Percentiles rank a stretch among this genome's conserved stretches.
Conservation (phyloP, 2,888 invertebrate species). For the Machimus atricapillus region DNA sequence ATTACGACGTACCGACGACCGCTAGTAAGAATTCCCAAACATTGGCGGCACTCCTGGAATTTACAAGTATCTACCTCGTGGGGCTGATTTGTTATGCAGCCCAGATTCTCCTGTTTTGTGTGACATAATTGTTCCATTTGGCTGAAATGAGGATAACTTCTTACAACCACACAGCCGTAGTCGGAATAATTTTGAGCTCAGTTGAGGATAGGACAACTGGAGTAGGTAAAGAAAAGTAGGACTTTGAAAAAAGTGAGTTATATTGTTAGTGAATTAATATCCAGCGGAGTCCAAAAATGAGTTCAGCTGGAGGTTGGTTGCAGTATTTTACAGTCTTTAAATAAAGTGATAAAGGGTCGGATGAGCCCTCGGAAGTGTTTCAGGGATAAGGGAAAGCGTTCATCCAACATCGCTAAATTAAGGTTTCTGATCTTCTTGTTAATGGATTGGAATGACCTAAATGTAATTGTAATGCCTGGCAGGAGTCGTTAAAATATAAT, state of each 20-base stretch:
- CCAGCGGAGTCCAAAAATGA: background rate
- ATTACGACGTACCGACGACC: conserved; percentile 9
- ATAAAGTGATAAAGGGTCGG: background rate
- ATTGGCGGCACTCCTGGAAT: conserved; percentile 28
- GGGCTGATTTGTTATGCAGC: conserved; percentile 33
- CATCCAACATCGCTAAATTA: background rate
- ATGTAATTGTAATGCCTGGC: conserved; percentile 13
- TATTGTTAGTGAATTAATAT: background rate
- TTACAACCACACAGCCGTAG: background rate
- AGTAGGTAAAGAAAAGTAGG: background rate
- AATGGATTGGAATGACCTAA: background rate
- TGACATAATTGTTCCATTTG: conserved; percentile 33
- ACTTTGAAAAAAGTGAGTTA: background rate
- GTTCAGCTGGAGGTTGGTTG: background rate
- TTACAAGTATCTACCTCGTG: conserved; percentile 15
- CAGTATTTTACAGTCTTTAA: background rate
- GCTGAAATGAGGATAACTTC: background rate
- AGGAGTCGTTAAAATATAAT: conserved; percentile 20
- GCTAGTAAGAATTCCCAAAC: conserved; percentile 28
- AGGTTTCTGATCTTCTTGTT: background rate
- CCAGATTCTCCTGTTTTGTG: conserved; percentile 17
- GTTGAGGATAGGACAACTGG: background rate
- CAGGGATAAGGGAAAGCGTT: background rate
- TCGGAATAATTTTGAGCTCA: background rate
- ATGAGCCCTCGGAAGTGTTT: background rate